These are phyloP conservation scores for Smutsia gigantea DNA, from an alignment of 2,797 vertebrate species.

Conservation along the genomic window DNA sequence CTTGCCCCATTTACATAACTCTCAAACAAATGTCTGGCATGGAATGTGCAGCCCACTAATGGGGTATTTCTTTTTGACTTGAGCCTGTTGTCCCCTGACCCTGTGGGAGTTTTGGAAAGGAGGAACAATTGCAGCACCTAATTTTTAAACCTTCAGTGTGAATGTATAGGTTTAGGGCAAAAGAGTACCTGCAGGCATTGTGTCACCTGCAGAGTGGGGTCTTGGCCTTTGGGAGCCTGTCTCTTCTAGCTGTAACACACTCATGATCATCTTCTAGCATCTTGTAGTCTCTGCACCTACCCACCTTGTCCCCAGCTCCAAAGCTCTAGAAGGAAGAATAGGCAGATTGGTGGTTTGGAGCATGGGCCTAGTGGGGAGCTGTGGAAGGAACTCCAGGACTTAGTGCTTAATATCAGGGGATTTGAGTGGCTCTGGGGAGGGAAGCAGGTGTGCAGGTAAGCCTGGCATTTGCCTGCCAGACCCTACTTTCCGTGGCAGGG, in stretches of 20 bases:
- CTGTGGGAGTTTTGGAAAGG: slow-evolving; percentile 8
- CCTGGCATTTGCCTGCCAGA: background rate
- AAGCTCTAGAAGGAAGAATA: background rate
- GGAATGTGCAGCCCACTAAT: background rate
- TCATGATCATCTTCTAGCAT: background rate
- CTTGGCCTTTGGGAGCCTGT: background rate
- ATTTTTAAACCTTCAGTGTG: slow-evolving; percentile 19
- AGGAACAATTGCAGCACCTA: background rate
- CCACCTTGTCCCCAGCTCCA: background rate
- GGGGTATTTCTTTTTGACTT: background rate
- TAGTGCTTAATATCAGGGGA: background rate
- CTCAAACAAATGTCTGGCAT: background rate
- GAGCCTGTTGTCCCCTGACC: background rate
- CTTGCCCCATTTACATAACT: background rate
- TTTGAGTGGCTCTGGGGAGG: background rate
- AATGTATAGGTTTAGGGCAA: slow-evolving; percentile 20
- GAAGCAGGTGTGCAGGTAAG: background rate
- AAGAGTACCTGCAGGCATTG: background rate
- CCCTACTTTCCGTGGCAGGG: background rate
- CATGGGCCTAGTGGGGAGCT: background rate
- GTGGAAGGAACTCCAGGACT: background rate
- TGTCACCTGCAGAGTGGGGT: background rate
- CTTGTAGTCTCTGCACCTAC: background rate
- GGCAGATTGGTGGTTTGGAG: background rate
- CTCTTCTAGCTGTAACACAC: background rate